Conservation (phyloP, 2,888 invertebrate genomes). For the Hoplodrina blanda region DNA sequence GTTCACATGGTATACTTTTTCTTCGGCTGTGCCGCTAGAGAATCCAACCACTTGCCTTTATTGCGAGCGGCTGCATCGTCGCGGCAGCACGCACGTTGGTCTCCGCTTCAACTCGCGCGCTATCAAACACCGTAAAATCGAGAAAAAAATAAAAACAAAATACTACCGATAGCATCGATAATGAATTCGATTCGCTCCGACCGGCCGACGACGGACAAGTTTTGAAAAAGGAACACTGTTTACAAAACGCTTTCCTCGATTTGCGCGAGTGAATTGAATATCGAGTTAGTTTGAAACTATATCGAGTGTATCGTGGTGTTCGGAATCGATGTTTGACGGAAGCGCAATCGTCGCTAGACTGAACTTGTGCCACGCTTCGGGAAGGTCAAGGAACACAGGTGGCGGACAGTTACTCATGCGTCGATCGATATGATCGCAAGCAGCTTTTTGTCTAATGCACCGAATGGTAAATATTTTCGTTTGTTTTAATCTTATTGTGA, state of each 20-base stretch:
- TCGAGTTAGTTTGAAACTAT: slow-evolving; percentile 62
- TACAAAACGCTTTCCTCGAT: slow-evolving; percentile 68
- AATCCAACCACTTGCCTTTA: slow-evolving; percentile 69
- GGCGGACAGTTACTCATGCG: slow-evolving; percentile 56
- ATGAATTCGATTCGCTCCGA: slow-evolving; percentile 61
- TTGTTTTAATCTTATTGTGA: slow-evolving; percentile 43
- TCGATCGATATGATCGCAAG: slow-evolving; percentile 63
- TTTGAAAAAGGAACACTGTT: slow-evolving; percentile 76
- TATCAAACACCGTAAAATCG: slow-evolving; percentile 65
- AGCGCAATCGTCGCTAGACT: slow-evolving; percentile 66
- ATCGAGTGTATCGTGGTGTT: slow-evolving; percentile 66
- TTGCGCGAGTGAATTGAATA: slow-evolving; percentile 62
- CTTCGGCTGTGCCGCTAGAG: slow-evolving; percentile 62
- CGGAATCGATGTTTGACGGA: slow-evolving; percentile 70
- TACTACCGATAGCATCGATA: slow-evolving; percentile 56
- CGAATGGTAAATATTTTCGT: slow-evolving; percentile 68
- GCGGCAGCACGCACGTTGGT: slow-evolving; percentile 79
- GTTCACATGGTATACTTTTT: slow-evolving; percentile 67
- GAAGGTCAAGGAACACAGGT: slow-evolving; percentile 78
- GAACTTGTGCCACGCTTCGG: slow-evolving; percentile 74
- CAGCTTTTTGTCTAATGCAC: slow-evolving; percentile 53
- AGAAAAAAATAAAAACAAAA: slow-evolving; percentile 66
- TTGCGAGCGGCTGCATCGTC: slow-evolving; percentile 79
- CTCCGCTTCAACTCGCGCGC: slow-evolving; percentile 63
- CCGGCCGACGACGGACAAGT: slow-evolving; percentile 62